Conservation (phyloP, 2,797 vertebrate species). For the Champsocephalus gunnari region DNA sequence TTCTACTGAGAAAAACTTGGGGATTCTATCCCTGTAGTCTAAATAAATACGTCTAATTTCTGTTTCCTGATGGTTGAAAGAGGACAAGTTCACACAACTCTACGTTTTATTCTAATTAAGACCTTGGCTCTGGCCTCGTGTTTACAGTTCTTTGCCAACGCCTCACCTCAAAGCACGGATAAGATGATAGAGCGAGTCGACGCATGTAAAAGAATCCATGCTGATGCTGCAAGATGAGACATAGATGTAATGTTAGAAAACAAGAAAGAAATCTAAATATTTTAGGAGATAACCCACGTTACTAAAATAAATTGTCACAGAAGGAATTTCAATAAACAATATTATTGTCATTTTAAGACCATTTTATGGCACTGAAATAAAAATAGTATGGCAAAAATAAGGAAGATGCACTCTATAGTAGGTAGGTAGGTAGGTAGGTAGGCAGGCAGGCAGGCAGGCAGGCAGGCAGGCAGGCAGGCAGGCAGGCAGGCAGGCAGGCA, state of each 20-base stretch:
- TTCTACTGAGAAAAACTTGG: not conserved
- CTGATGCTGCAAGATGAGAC: not conserved
- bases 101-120: constrained; percentile 4
- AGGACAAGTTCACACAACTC: constrained; percentile 38
- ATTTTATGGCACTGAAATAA: no score
- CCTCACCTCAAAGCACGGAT: constrained; percentile 6
- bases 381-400: no score
- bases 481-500: no score
- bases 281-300: not conserved
- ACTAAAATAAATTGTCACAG: no score
- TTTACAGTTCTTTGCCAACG: not conserved
- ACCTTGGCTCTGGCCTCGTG: not conserved
- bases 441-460: not conserved
- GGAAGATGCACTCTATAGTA: no score
- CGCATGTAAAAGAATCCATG: constrained; percentile 47
- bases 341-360: no score
- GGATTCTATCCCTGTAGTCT: not conserved
- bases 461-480: no score
- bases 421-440: constrained; percentile 24
- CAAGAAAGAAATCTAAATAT: not conserved
- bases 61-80: not conserved
- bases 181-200: constrained; percentile 32
- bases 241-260: not conserved
- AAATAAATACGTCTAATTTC: constrained; percentile 4
- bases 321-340: no score